These are phyloP conservation scores for Coelogynopora nodosa DNA, from an alignment of 2,888 invertebrate genomes.

Conservation along the genomic window DNA sequence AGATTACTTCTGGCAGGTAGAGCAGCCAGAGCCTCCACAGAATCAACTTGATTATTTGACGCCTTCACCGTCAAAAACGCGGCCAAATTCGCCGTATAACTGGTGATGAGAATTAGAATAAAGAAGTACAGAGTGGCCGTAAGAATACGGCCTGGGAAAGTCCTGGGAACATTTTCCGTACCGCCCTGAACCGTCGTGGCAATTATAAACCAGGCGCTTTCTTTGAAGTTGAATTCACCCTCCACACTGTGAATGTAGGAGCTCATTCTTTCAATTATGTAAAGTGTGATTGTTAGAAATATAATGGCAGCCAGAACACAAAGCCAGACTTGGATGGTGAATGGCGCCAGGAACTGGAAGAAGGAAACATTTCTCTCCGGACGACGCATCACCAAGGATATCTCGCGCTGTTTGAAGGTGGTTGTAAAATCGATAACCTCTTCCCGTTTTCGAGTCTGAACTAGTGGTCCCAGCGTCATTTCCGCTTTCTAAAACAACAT, in stretches of 20 bases:
- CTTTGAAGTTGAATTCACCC: conserved; percentile 52
- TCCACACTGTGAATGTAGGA: background rate
- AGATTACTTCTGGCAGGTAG: conserved; percentile 53
- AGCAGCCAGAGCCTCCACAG: conserved; percentile 46
- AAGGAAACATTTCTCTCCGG: conserved; percentile 55
- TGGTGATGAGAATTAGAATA: conserved; percentile 47
- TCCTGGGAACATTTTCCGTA: conserved; percentile 56
- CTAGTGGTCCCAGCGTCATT: conserved; percentile 57
- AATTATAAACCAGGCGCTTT: conserved; percentile 59
- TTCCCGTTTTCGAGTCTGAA: conserved; percentile 56
- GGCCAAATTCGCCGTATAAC: conserved; percentile 48
- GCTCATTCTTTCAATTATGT: conserved; percentile 13
- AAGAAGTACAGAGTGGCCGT: conserved; percentile 58
- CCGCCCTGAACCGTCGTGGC: conserved; percentile 57
- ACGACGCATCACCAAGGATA: conserved; percentile 56
- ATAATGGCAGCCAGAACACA: conserved; percentile 43
- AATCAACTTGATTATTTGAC: conserved; percentile 44
- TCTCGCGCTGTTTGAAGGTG: conserved; percentile 59
- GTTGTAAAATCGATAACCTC: conserved; percentile 59
- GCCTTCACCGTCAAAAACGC: conserved; percentile 48
- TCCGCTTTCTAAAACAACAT: conserved; percentile 56
- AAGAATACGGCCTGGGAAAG: conserved; percentile 53
- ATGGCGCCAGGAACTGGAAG: conserved; percentile 59
- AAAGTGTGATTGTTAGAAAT: conserved; percentile 26
- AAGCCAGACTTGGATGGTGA: conserved; percentile 50